Evolutionary conservation across 1,140 invertebrate species (phyloP), one percentile per base, ranked within the genome.

Genomic region (Drosophila setifemur): DNA sequence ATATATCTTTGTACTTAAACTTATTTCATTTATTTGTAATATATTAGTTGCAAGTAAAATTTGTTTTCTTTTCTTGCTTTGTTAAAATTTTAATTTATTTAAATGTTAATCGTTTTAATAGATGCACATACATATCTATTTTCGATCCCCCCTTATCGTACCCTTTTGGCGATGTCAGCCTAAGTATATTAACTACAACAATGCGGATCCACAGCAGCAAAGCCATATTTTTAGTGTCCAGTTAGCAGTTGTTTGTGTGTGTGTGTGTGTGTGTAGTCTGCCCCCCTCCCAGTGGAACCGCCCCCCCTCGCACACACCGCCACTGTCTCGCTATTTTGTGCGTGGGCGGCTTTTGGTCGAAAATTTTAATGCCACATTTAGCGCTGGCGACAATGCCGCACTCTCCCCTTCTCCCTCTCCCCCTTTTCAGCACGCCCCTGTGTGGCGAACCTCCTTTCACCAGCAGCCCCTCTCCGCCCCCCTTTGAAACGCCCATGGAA

Each of bases 361-460:
- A 64, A 86, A 83, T 79, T 86, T 86, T 83, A 83, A 83, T 86
- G 79, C 79, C 71, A 67, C 79, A 83, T 86, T 83, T 85, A 86
- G 74, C 74, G 70, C 70, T 67, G 78, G 67, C 79, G 69, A 72
- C 63, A 79, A 47, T 47, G 55, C 60, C 61, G 58, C 58, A 31
- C 37, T 28, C 29, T 11, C 12, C 60, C 61, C 54, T 54, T 29
- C 37, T 28, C 29, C 9, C 12, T 50, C 26, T n/a, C 11, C 25
- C 26, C n/a, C 11, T 16, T 1, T 2, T 6, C 0, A 3, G 3
- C 26, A 4, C 11, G 11, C 11, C 3, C 19, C 9, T 6, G 5
- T 18, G n/a, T n/a, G n/a, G n/a, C n/a, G n/a, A n/a, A 4, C 33
- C 33, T 37, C 33, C 6, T 16, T 14, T 7, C 33, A 3, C 31